Percentiles rank a stretch among this genome's conserved stretches.
Conservation (phyloP, 2,888 invertebrate species). For the Minunthozetes semirufus region DNA sequence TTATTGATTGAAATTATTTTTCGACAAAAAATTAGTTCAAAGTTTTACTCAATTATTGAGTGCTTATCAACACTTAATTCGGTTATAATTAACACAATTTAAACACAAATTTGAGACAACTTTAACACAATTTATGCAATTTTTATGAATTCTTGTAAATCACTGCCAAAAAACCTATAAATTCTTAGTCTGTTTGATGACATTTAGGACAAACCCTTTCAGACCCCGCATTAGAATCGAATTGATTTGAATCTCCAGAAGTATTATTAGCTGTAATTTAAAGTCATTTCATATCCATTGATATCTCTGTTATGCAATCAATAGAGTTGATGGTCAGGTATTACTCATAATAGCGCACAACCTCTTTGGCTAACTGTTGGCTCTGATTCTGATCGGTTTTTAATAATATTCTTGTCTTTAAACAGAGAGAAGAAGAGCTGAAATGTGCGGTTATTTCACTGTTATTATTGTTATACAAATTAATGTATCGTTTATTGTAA, state of each 20-base stretch:
- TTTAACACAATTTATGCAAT: constrained; percentile 2
- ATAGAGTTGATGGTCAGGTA: constrained; percentile 17
- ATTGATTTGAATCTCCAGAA: constrained; percentile 5
- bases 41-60: too few species aligned
- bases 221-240: not conserved
- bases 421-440: too few species aligned
- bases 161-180: not conserved
- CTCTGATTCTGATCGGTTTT: too few species aligned
- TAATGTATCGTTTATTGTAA: too few species aligned
- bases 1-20: too few species aligned
- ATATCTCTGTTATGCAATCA: not conserved
- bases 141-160: not conserved
- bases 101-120: not conserved
- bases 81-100: not conserved
- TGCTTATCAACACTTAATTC: not conserved
- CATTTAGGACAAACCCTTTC: not conserved
- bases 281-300: not conserved
- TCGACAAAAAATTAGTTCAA: too few species aligned
- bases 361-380: not conserved
- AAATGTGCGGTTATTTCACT: too few species aligned
- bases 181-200: not conserved
- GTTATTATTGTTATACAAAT: too few species aligned
- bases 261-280: constrained; percentile 6
- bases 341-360: constrained; percentile 11
- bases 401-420: too few species aligned